Evolutionary conservation across 2,888 invertebrate species (phyloP).

Genomic region (Seira musarum): DNA sequence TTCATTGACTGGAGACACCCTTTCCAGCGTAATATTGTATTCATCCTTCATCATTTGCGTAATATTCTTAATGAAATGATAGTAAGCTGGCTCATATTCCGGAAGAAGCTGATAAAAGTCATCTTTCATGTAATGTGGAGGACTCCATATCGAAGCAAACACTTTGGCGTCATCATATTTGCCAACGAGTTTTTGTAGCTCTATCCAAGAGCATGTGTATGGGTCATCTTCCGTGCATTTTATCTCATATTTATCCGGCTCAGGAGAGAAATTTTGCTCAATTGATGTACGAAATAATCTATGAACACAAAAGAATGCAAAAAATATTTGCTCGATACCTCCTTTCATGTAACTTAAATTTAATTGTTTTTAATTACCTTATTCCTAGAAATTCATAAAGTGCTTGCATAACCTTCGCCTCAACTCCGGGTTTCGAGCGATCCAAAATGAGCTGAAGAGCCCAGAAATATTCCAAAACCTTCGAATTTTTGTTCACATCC

Average conservation of each 20-base stretch:
- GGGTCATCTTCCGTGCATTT: conserved; percentile 35
- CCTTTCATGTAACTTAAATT: not conserved
- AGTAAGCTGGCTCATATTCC: conserved; percentile 40
- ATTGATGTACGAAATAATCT: conserved; percentile 60
- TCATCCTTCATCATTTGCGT: conserved; percentile 41
- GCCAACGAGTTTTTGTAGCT: conserved; percentile 38
- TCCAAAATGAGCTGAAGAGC: conserved; percentile 28
- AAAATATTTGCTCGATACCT: no score
- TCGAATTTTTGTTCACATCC: conserved; percentile 58
- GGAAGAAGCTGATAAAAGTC: conserved; percentile 41
- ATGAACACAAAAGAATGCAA: not conserved
- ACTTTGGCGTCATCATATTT: conserved; percentile 38
- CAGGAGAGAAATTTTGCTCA: conserved; percentile 56
- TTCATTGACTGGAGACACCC: conserved; percentile 62
- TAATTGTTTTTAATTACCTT: conserved; percentile 44
- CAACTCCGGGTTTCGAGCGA: conserved; percentile 30
- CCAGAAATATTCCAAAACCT: conserved; percentile 63
- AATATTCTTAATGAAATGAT: conserved; percentile 48
- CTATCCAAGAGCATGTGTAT: conserved; percentile 60
- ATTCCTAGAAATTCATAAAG: conserved; percentile 57
- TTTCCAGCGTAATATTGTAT: conserved; percentile 55
- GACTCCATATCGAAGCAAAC: conserved; percentile 64
- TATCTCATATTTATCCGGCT: conserved; percentile 50
- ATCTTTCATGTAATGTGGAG: conserved; percentile 66
- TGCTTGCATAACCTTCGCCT: conserved; percentile 43